Percentiles rank a stretch among this genome's conserved stretches.
Conservation (phyloP, 2,113 vertebrate genomes). For the Rana temporaria region DNA sequence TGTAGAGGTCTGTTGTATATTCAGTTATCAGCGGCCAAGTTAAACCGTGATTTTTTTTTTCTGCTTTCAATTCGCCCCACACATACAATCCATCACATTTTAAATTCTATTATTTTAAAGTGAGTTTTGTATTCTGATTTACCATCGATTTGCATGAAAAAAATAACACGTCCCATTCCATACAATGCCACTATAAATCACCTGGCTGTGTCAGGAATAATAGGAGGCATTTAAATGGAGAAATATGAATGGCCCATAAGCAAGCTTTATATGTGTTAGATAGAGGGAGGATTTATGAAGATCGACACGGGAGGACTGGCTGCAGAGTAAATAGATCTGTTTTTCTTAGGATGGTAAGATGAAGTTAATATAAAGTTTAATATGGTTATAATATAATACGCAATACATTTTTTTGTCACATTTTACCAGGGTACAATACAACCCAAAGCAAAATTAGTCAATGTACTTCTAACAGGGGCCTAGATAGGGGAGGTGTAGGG, state of each 20-base stretch:
- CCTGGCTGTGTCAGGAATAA: slow-evolving; percentile 17
- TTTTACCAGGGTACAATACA: no score
- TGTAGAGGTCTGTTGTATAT: slow-evolving; percentile 23
- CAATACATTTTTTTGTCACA: no score
- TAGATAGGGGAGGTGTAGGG: no score
- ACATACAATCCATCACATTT: slow-evolving; percentile 40
- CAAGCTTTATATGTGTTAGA: not conserved
- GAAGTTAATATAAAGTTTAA: no score
- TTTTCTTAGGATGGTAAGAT: not conserved
- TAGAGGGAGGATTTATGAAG: not conserved
- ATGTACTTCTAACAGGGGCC: no score
- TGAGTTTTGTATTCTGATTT: slow-evolving; percentile 42
- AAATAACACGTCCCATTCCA: slow-evolving; percentile 45
- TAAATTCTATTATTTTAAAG: slow-evolving; percentile 41
- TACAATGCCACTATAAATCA: slow-evolving; percentile 36
- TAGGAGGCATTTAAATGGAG: slow-evolving; percentile 38
- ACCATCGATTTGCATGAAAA: slow-evolving; percentile 46
- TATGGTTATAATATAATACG: no score
- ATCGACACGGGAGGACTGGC: not conserved
- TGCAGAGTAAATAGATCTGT: not conserved
- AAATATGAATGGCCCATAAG: slow-evolving; percentile 17
- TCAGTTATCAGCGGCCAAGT: slow-evolving; percentile 28
- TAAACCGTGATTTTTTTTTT: slow-evolving; percentile 20
- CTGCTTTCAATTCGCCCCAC: slow-evolving; percentile 19
- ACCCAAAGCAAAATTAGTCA: no score